phyloP scores from a whole-genome alignment of 2,113 vertebrate genomes.

The Chroicocephalus ridibundus region DNA sequence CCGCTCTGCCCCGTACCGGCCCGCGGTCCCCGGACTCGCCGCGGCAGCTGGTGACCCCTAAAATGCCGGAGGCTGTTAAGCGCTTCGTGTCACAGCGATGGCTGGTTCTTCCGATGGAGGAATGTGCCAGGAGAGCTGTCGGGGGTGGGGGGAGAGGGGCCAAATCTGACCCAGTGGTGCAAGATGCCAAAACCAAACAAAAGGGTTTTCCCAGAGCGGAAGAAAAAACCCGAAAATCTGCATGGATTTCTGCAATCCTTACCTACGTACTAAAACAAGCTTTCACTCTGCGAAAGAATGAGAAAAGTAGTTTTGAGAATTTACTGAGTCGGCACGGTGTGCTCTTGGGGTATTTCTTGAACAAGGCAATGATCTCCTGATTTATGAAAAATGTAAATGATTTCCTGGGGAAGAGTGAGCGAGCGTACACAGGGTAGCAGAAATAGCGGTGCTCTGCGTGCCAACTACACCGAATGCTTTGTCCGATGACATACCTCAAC shows the following conservation, averaged over 20 bases:
- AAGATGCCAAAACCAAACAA: not conserved
- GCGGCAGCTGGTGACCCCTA: not conserved
- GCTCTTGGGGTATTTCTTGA: not conserved
- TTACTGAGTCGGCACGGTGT: accelerated
- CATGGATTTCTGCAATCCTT: not conserved
- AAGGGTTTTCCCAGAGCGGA: not conserved
- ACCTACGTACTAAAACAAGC: not conserved
- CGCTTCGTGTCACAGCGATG: not conserved
- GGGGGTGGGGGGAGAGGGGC: not conserved
- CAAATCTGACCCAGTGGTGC: not conserved
- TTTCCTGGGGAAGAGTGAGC: not conserved
- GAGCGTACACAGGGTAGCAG: not conserved
- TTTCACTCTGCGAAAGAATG: not conserved
- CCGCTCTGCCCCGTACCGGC: accelerated
- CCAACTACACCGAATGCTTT: accelerated
- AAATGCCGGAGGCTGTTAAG: not conserved
- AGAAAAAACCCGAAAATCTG: not conserved
- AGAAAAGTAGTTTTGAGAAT: not conserved
- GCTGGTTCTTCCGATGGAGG: not conserved
- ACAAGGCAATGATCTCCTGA: not conserved
- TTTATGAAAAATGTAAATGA: constrained; percentile 5
- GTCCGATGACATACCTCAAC: accelerated
- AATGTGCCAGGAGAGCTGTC: not conserved
- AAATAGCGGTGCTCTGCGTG: not conserved
- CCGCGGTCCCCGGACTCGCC: accelerated